Conservation (phyloP, 2,797 vertebrate species). For the Todus mexicanus region DNA sequence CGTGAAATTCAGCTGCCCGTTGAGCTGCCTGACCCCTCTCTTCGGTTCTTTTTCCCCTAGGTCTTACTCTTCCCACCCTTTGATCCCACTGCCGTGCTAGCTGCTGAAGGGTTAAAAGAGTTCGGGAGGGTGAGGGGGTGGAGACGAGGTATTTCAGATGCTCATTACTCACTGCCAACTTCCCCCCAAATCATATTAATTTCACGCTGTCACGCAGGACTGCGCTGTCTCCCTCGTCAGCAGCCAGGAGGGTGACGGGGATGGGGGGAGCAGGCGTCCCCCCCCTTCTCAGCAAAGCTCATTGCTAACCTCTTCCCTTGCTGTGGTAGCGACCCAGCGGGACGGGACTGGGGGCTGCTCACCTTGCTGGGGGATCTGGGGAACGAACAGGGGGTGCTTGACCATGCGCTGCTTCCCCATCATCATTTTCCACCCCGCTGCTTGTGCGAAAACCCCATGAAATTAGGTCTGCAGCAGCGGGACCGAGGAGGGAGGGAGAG, state of each 20-base stretch:
- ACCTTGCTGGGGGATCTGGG: background rate
- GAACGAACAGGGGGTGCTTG: background rate
- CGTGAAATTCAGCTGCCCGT: background rate
- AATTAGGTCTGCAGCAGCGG: conserved; percentile 21
- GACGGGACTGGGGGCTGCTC: background rate
- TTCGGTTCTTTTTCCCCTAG: background rate
- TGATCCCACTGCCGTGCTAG: background rate
- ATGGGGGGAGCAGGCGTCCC: background rate
- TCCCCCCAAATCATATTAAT: conserved; percentile 65
- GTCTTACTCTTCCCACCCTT: background rate
- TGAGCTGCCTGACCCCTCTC: fast-evolving
- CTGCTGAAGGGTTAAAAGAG: conserved; percentile 39
- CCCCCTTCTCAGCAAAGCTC: background rate
- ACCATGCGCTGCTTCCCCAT: fast-evolving
- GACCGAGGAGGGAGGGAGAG: background rate
- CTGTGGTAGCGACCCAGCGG: background rate
- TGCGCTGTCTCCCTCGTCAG: conserved; percentile 38
- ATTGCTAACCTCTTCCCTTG: background rate
- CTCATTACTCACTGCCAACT: conserved; percentile 71
- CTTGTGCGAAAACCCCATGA: conserved; percentile 43
- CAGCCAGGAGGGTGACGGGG: background rate
- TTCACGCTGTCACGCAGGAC: conserved; percentile 63
- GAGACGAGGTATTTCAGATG: conserved; percentile 25
- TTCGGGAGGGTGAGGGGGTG: background rate
- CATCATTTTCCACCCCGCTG: conserved; percentile 6